Base-by-base conservation (phyloP, 2,888 invertebrate species). In the Folsomia manolachei region DNA sequence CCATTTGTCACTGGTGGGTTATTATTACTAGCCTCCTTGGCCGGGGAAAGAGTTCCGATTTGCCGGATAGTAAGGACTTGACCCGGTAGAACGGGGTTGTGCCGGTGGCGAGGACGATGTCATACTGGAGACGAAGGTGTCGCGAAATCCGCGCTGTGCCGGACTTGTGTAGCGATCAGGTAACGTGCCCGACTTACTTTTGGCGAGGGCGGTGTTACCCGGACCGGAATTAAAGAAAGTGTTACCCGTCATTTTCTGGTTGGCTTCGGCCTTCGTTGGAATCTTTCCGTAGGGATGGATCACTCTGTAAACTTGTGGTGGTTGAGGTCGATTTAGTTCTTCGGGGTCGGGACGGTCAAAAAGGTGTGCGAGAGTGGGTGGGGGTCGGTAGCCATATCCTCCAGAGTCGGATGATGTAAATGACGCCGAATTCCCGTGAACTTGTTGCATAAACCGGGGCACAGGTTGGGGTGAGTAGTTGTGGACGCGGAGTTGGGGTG, bases 1-100 rank as follows among this genome's bases (percentile, higher is more conserved):
- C 80, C 84, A 91, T 92, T 82, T 25, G 2, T 27, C n/a, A n/a
- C n/a, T 11, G 23, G 27, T 18, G 60, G 51, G 62, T 52, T 61
- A 4, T 39, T 63, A 63, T 70, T 75, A 64, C 62, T 66, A 67
- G 71, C 73, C 14, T 63, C 62, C 7, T 66, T 2, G 71, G 62
- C n/a, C 60, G 62, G 51, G 51, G 51, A 25, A 62, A 66, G 24
- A 65, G 71, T 62, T 66, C 0, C 71, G 69, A 9, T 60, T 56
- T 1, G 71, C 64, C 23, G 70, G 70, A 26, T 71, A 69, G 25
- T 74, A 75, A 21, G 75, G 75, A 70, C 77, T 77, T 26, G 75
- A 71, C 11, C 76, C 72, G 51, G 71, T 73, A 23, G 52, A 21
- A 1, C 65, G 67, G 61, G 66, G 70, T 51, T 52, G 51, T 9